Percentiles rank a stretch among this genome's conserved stretches.
Evolutionary conservation across 2,888 invertebrate species (phyloP).

Genomic region (Dynastes grantii): DNA sequence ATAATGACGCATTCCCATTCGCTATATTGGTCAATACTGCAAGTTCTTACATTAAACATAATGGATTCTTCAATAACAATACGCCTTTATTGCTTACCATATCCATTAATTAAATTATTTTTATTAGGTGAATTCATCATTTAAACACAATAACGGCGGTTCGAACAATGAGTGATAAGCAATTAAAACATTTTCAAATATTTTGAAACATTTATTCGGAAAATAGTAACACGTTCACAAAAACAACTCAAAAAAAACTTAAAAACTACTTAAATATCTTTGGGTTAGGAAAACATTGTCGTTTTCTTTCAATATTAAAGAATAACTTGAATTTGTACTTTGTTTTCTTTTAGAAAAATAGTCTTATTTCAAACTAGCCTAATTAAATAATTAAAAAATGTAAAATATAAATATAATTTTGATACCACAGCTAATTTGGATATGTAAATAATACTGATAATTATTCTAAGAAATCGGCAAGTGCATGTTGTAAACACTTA

Average conservation of each 20-base stretch:
- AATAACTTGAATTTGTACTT: slow-evolving; percentile 44
- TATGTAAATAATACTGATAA: slow-evolving; percentile 43
- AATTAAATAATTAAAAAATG: slow-evolving; percentile 16
- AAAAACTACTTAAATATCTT: slow-evolving; percentile 38
- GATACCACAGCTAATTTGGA: slow-evolving; percentile 38
- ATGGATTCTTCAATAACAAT: no score
- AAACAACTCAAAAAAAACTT: slow-evolving; percentile 33
- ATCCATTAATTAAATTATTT: no score
- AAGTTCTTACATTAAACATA: no score
- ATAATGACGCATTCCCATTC: no score
- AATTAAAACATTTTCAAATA: not conserved
- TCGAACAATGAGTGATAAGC: no score
- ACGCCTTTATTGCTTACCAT: no score
- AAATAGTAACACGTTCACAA: slow-evolving; percentile 38
- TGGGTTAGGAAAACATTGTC: slow-evolving; percentile 23
- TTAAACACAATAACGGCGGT: no score
- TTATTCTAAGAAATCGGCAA: slow-evolving; percentile 15
- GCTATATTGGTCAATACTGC: no score
- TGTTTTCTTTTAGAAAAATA: slow-evolving; percentile 44
- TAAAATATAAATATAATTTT: slow-evolving; percentile 9
- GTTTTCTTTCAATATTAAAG: slow-evolving; percentile 21
- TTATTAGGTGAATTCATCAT: no score
- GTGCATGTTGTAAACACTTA: slow-evolving; percentile 12
- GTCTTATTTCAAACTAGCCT: slow-evolving; percentile 34
- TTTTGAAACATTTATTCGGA: slow-evolving; percentile 39